Percentiles rank a stretch among this genome's conserved stretches.
phyloP scores from a whole-genome alignment of 1,140 invertebrate genomes.

The Myzus persicae region DNA sequence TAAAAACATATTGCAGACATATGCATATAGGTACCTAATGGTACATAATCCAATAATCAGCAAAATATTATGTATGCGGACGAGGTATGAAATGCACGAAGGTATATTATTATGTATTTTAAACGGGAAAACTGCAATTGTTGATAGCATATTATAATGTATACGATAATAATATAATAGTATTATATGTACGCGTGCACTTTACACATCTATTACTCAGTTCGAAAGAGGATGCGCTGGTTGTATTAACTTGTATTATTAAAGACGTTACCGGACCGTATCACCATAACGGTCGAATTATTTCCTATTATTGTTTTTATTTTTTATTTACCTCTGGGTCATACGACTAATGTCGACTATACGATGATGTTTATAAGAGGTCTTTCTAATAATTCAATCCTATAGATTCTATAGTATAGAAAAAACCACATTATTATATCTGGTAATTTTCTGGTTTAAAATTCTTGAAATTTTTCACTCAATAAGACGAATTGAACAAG shows the following conservation, averaged over 20 bases:
- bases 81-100: neutral
- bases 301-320: slow-evolving; percentile 6
- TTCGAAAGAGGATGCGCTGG: neutral
- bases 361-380: slow-evolving; percentile 13
- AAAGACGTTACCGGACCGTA: slow-evolving; percentile 37
- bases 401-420: no score
- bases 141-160: neutral
- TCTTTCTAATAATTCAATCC: neutral
- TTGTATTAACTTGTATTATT: neutral
- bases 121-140: neutral
- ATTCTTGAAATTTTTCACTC: neutral
- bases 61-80: neutral
- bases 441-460: slow-evolving; percentile 25
- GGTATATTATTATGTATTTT: neutral
- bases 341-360: no score
- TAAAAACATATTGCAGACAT: neutral
- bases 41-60: slow-evolving; percentile 19
- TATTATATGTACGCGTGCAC: neutral
- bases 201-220: neutral
- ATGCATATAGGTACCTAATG: neutral
- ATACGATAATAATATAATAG: neutral
- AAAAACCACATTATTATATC: slow-evolving; percentile 34
- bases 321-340: slow-evolving; percentile 18
- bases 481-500: slow-evolving; percentile 13
- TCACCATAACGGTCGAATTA: slow-evolving; percentile 29